Conservation (phyloP, 1,140 invertebrate genomes). For the Hypsibius dujardini region DNA sequence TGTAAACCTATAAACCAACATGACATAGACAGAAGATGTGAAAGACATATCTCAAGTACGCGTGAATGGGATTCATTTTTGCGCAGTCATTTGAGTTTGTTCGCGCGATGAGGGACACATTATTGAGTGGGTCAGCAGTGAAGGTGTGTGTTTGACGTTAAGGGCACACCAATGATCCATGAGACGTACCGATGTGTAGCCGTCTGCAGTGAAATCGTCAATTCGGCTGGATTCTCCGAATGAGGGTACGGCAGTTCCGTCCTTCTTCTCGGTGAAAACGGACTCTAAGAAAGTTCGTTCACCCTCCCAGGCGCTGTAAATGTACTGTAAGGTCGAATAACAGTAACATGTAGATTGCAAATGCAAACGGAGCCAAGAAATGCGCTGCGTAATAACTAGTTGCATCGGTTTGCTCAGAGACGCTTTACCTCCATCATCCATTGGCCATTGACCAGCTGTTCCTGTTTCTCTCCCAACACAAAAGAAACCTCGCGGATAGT, state of each 20-base stretch:
- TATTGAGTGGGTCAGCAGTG: too few relatives aligned
- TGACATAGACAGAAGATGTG: neutral
- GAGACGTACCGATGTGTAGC: slow-evolving; percentile 9
- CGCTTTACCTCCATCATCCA: slow-evolving; percentile 12
- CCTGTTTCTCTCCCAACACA: neutral
- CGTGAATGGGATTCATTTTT: too few relatives aligned
- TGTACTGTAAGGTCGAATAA: neutral
- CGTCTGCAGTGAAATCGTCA: neutral
- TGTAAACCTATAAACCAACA: neutral
- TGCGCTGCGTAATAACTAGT: neutral
- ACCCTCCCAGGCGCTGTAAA: neutral
- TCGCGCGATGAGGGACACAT: too few relatives aligned
- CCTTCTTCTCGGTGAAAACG: neutral
- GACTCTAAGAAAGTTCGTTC: neutral
- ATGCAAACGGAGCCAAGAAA: too few relatives aligned
- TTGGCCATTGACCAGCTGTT: slow-evolving; percentile 3
- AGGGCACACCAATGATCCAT: too few relatives aligned
- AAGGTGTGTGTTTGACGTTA: too few relatives aligned
- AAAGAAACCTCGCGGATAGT: neutral
- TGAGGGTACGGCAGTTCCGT: neutral
- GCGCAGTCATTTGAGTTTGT: neutral
- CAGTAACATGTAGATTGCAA: neutral
- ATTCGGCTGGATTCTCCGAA: neutral
- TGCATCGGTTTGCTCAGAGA: too few relatives aligned
- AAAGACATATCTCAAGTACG: too few relatives aligned